phyloP scores from a whole-genome alignment of 2,888 invertebrate genomes.

The Trichopoda pennipes region DNA sequence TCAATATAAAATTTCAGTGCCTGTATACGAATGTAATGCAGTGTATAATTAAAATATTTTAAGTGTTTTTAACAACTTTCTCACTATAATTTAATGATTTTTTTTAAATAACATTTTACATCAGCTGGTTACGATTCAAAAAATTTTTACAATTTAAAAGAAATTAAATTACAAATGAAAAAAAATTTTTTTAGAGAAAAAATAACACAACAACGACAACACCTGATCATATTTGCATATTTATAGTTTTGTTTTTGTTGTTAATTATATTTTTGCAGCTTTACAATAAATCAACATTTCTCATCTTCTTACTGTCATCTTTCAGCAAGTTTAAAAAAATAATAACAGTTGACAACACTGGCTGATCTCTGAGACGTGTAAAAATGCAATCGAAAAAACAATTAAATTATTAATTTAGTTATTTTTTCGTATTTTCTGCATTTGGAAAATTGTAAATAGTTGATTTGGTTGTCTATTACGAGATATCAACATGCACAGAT shows the following conservation, averaged over 20 bases:
- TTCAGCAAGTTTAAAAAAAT: conserved; percentile 37
- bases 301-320: conserved; percentile 4
- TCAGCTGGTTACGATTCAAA: conserved; percentile 50
- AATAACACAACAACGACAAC: too few species aligned
- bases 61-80: too few species aligned
- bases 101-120: conserved; percentile 8
- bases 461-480: neutral
- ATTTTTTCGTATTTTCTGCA: conserved; percentile 23
- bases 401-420: conserved; percentile 28
- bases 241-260: neutral
- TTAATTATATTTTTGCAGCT: conserved; percentile 40
- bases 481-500: neutral
- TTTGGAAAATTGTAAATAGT: conserved; percentile 26
- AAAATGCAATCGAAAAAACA: conserved; percentile 37
- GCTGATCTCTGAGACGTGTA: conserved; percentile 21
- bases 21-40: too few species aligned
- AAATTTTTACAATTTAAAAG: conserved; percentile 49
- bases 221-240: too few species aligned
- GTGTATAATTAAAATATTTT: too few species aligned
- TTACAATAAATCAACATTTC: conserved; percentile 32
- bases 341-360: conserved; percentile 59
- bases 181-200: too few species aligned
- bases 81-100: too few species aligned
- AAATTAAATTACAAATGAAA: neutral
- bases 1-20: too few species aligned